These are phyloP conservation scores for Apodemus sylvaticus DNA, from an alignment of 2,113 vertebrate genomes.

Conservation along the genomic window DNA sequence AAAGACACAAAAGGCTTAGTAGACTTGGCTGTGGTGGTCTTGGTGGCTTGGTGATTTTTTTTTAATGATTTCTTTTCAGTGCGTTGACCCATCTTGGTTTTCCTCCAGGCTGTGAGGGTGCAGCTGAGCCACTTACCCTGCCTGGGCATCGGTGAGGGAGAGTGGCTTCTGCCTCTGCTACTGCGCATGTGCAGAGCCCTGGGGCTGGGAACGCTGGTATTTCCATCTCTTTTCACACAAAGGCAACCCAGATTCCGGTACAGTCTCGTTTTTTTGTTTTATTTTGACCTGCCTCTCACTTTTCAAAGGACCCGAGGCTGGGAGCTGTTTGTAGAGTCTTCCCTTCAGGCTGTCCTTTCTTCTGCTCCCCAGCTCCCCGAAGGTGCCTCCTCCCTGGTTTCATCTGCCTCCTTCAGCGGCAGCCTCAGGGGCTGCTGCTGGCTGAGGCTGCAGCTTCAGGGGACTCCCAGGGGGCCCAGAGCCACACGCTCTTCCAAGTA, in stretches of 20 bases:
- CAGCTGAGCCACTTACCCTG: too few relatives aligned
- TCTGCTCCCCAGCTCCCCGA: neutral
- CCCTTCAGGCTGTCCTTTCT: neutral
- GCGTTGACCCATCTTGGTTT: neutral
- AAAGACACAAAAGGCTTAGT: neutral
- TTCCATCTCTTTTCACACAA: neutral
- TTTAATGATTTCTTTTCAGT: neutral
- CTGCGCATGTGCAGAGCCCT: neutral
- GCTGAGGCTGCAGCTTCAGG: conserved; percentile 6
- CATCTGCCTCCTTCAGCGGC: too few relatives aligned
- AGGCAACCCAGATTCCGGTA: rapidly evolving
- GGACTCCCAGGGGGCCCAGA: neutral
- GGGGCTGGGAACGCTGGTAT: rapidly evolving
- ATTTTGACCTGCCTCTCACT: conserved; percentile 19
- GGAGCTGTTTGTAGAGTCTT: neutral
- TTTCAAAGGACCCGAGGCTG: neutral
- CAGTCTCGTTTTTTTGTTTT: conserved; percentile 1
- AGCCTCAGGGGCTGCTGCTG: neutral
- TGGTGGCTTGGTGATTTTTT: neutral
- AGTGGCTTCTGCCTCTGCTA: neutral
- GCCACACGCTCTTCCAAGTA: neutral
- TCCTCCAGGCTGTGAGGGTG: neutral
- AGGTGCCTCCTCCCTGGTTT: neutral
- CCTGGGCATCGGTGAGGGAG: rapidly evolving
- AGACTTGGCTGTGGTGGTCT: neutral